These are phyloP conservation scores for Jaculus jaculus DNA, from an alignment of 2,113 vertebrate species.

Conservation along the genomic window DNA sequence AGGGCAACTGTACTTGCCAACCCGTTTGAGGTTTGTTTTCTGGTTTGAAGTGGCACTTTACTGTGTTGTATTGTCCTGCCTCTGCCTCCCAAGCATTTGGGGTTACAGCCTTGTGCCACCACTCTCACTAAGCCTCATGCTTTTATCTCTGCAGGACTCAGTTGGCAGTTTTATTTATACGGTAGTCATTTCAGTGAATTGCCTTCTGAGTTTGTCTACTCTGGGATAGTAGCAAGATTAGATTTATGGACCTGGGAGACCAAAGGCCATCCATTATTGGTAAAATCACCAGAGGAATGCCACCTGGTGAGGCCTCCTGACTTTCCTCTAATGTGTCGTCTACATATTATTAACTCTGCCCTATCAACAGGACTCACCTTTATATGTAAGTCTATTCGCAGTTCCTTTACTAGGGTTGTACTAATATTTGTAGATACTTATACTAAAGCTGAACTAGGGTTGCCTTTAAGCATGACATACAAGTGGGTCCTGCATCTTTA, in stretches of 20 bases:
- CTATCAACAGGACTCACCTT: not conserved
- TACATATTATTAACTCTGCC: not conserved
- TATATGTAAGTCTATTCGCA: slow-evolving; percentile 14
- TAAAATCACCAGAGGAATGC: not conserved
- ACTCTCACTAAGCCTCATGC: not conserved
- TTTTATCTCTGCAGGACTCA: not conserved
- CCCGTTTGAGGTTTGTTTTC: not conserved
- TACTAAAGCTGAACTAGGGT: not conserved
- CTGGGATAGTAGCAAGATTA: not conserved
- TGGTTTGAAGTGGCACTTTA: not conserved
- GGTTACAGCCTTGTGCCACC: not conserved
- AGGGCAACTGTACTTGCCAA: not conserved
- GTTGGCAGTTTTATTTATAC: not conserved
- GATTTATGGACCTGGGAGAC: not conserved
- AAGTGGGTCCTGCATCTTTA: not conserved
- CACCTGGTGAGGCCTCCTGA: not conserved
- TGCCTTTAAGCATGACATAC: not conserved
- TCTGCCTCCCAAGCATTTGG: not conserved
- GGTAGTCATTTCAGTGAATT: not conserved
- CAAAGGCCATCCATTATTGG: not conserved
- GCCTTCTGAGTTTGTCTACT: not conserved
- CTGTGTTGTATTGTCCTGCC: not conserved
- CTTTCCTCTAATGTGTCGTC: not conserved
- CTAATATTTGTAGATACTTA: too few relatives aligned
- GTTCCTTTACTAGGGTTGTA: not conserved